Conservation (phyloP, 2,113 vertebrate species). For the Rhineura floridana region DNA sequence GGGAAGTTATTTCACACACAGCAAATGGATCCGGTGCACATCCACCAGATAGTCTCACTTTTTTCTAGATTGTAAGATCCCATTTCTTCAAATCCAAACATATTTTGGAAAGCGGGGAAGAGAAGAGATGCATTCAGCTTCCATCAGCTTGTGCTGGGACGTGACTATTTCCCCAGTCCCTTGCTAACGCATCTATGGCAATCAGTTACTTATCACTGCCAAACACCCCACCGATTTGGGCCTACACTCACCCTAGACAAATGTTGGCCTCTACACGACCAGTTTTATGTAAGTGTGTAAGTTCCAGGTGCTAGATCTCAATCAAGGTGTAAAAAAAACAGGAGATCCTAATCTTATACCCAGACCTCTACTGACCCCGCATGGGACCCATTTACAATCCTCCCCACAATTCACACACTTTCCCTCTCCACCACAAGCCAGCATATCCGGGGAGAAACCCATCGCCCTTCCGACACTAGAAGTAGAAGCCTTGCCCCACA, state of each 20-base stretch:
- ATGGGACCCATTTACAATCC: background rate
- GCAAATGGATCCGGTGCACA: too few relatives aligned
- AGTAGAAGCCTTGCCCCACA: background rate
- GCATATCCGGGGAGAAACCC: background rate
- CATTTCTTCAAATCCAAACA: too few relatives aligned
- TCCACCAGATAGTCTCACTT: too few relatives aligned
- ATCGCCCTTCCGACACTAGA: background rate
- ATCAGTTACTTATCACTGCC: background rate
- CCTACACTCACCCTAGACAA: background rate
- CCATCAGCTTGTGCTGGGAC: background rate
- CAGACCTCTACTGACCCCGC: background rate
- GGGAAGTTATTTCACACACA: background rate
- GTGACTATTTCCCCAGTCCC: background rate
- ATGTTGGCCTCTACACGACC: background rate
- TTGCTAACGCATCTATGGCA: background rate
- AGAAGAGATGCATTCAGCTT: background rate
- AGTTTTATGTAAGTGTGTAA: too few relatives aligned
- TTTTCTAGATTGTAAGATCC: background rate
- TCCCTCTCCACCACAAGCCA: background rate
- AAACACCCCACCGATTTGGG: background rate
- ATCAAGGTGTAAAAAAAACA: background rate
- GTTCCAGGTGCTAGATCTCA: background rate
- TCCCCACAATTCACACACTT: background rate
- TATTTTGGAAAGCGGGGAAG: too few relatives aligned
- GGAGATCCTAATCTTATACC: background rate